These are phyloP conservation scores for Herpailurus yagouaroundi DNA, from an alignment of 2,113 vertebrate species.

Conservation along the genomic window DNA sequence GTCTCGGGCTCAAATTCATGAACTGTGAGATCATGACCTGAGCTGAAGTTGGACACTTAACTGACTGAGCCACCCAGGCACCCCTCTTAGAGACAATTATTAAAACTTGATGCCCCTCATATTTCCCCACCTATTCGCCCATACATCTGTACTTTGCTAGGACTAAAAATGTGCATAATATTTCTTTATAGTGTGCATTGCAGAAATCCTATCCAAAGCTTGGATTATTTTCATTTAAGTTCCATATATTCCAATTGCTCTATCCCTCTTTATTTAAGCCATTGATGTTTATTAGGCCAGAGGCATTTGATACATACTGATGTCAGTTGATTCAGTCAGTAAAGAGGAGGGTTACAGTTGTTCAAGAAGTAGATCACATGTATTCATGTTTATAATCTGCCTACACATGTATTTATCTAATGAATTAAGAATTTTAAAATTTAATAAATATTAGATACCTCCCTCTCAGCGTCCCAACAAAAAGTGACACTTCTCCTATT, in stretches of 20 bases:
- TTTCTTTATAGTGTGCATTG: not conserved
- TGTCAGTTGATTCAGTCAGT: not conserved
- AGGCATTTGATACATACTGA: constrained; percentile 17
- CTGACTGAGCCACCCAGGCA: too few relatives aligned
- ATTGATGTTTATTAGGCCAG: not conserved
- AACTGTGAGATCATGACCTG: too few relatives aligned
- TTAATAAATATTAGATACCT: constrained; percentile 29
- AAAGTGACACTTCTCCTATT: not conserved
- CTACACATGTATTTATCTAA: not conserved
- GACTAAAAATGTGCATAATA: not conserved
- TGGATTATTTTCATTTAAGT: constrained; percentile 22
- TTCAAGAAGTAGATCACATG: not conserved
- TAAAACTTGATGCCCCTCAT: not conserved
- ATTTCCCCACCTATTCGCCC: not conserved
- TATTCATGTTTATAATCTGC: constrained; percentile 17
- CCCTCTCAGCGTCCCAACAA: not conserved
- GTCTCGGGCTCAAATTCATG: too few relatives aligned
- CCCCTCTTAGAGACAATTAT: not conserved
- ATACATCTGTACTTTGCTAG: not conserved
- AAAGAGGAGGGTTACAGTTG: constrained; percentile 38
- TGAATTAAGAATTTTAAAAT: constrained; percentile 37
- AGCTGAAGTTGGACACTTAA: too few relatives aligned
- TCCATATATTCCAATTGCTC: not conserved
- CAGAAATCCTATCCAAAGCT: constrained; percentile 29
- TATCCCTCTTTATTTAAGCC: not conserved